Conservation (phyloP, 2,888 invertebrate species). For the Lampropteryx suffumata region DNA sequence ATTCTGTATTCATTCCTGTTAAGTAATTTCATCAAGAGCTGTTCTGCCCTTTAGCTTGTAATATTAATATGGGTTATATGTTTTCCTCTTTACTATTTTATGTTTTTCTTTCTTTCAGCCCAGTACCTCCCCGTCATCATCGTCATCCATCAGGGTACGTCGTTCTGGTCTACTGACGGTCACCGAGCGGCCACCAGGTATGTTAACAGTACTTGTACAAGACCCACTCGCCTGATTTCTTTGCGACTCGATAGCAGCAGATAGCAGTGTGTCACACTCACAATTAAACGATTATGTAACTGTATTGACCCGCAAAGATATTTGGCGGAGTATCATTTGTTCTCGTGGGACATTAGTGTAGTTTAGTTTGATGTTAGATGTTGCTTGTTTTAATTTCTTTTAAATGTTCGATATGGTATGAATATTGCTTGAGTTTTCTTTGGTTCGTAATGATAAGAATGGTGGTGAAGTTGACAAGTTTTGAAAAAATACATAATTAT, state of each 20-base stretch:
- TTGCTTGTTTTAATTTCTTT: constrained; percentile 1
- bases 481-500: too few relatives aligned
- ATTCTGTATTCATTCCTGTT: too few relatives aligned
- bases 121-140: constrained; percentile 73
- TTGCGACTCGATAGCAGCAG: too few relatives aligned
- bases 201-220: background rate
- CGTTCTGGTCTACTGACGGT: constrained; percentile 93
- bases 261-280: too few relatives aligned
- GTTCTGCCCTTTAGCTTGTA: too few relatives aligned
- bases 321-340: background rate
- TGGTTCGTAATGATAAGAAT: too few relatives aligned
- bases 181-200: constrained; percentile 94
- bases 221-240: background rate
- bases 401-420: background rate
- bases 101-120: constrained; percentile 45
- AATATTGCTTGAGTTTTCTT: constrained; percentile 2
- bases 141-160: constrained; percentile 85
- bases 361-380: background rate
- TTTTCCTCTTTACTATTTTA: too few relatives aligned
- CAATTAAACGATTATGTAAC: too few relatives aligned
- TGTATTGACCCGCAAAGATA: background rate
- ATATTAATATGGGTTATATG: too few relatives aligned
- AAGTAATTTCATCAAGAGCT: too few relatives aligned
- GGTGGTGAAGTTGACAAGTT: background rate
- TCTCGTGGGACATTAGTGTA: background rate